These are phyloP conservation scores for Lepidotrigona ventralis DNA, from an alignment of 1,140 invertebrate species.

Conservation along the genomic window DNA sequence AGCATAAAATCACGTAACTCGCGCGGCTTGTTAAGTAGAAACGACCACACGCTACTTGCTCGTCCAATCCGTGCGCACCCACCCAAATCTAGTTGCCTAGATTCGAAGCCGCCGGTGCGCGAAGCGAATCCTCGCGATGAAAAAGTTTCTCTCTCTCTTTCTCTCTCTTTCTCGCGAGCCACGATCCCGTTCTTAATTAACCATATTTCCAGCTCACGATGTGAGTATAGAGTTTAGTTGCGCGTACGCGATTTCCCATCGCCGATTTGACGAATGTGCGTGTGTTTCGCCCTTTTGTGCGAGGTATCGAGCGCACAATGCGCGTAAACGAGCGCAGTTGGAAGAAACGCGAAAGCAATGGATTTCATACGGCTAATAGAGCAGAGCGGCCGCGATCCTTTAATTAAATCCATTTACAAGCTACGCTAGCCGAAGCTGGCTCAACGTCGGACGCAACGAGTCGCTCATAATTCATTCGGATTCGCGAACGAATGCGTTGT, in stretches of 20 bases:
- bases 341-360: background rate
- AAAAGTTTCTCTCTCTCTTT: background rate
- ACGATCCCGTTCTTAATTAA: constrained; percentile 28
- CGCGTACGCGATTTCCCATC: background rate
- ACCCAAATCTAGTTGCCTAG: constrained; percentile 37
- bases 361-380: background rate
- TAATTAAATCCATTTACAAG: constrained; percentile 37
- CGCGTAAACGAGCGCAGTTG: constrained; percentile 12
- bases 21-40: constrained; percentile 30
- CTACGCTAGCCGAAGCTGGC: background rate
- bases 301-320: background rate
- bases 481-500: background rate
- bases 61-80: constrained; percentile 1
- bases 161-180: background rate
- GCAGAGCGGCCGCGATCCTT: constrained; percentile 9
- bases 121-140: background rate
- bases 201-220: background rate
- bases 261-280: constrained; percentile 1
- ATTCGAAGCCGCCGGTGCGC: background rate
- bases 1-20: constrained; percentile 36
- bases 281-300: background rate
- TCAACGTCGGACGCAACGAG: constrained; percentile 12
- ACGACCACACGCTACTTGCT: constrained; percentile 22
- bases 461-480: constrained; percentile 18
- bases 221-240: too few relatives aligned